A percentile compares a stretch with the other conserved stretches of the same genome.
Evolutionary conservation across 2,797 vertebrate species (phyloP).

Genomic region (Choloepus didactylus): DNA sequence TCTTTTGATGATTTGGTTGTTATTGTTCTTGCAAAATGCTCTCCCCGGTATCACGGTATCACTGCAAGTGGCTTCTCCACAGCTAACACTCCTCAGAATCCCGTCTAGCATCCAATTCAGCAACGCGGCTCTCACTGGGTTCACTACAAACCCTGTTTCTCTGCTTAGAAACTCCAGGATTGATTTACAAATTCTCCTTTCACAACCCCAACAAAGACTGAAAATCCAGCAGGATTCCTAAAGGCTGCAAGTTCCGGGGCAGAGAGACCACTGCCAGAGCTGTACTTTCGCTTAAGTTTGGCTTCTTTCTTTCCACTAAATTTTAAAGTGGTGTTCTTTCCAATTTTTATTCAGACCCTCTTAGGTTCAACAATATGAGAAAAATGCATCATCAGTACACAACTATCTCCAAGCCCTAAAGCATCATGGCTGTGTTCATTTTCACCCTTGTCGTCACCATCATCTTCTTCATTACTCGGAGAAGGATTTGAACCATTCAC

Average conservation of each 20-base stretch:
- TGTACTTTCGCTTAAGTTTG: slow-evolving; percentile 94
- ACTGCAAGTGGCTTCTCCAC: slow-evolving; percentile 87
- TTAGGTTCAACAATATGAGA: slow-evolving; percentile 96
- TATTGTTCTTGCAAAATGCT: slow-evolving; percentile 86
- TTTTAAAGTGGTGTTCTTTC: slow-evolving; percentile 97
- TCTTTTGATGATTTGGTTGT: too few relatives aligned
- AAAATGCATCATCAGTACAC: slow-evolving; percentile 94
- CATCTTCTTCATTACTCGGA: slow-evolving; percentile 85
- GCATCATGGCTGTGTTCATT: slow-evolving; percentile 75
- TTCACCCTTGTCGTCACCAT: slow-evolving; percentile 77
- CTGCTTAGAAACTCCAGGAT: slow-evolving; percentile 94
- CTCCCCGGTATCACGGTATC: slow-evolving; percentile 89
- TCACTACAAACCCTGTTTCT: slow-evolving; percentile 98
- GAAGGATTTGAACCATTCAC: slow-evolving; percentile 84
- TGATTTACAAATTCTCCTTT: too few relatives aligned
- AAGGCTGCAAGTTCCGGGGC: slow-evolving; percentile 92
- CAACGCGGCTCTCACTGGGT: slow-evolving; percentile 86
- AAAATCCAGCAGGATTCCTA: slow-evolving; percentile 95
- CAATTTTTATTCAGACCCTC: slow-evolving; percentile 98
- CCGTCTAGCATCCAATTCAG: slow-evolving; percentile 84
- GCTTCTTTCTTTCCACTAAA: slow-evolving; percentile 98
- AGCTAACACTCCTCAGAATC: slow-evolving; percentile 79
- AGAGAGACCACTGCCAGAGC: slow-evolving; percentile 88
- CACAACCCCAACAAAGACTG: slow-evolving; percentile 96
- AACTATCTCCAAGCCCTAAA: slow-evolving; percentile 85